Base-by-base conservation (phyloP, 2,113 vertebrate genomes). In the Callaeas wilsoni region DNA sequence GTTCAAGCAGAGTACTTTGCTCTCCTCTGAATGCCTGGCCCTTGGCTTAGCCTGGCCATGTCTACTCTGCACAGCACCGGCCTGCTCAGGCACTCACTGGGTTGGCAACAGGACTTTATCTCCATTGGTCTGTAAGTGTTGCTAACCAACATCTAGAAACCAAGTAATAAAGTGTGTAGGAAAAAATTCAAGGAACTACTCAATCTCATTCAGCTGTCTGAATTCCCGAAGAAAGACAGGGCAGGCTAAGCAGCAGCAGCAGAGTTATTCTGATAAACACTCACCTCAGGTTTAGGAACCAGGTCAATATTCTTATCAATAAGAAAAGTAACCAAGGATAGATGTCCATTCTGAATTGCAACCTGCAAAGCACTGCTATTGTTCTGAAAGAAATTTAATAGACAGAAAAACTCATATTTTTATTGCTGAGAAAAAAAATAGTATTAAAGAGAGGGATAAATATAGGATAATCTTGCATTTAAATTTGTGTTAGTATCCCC, bases 321-420 rank as follows among this genome's bases (percentile, higher is more conserved):
- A 87, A 99, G 98, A 70, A 99, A 97, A 46, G 92, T 97, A 49
- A 99, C 98, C 29, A 99, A 93, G 44, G 98, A 90, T 6, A 94
- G 56, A n/a, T 98, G 96, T 33, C 98, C 98, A 73, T 97, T 98
- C 97, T 97, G 97, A 79, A 98, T 87, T 44, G 98, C 98, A 56
- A 95, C 85, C 92, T 99, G 98, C 88, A 99, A 98, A 68, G 97
- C 97, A 35, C 84, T 98, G 80, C 80, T 89, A 18, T 94, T 97
- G 91, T 85, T 95, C 99, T 99, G 90, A 86, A 97, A 96, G 29
- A 74, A 79, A 97, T 47, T 75, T 57, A 81, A 84, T 6, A 59
- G 25, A 87, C 3, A 30, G 17, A 9, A 70, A 83, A 90, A 63
- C 4, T 5, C 73, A 42, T 0, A 1, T 3, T 49, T 78, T 80